phyloP scores from a whole-genome alignment of 1,140 invertebrate genomes.

The Cylas formicarius region DNA sequence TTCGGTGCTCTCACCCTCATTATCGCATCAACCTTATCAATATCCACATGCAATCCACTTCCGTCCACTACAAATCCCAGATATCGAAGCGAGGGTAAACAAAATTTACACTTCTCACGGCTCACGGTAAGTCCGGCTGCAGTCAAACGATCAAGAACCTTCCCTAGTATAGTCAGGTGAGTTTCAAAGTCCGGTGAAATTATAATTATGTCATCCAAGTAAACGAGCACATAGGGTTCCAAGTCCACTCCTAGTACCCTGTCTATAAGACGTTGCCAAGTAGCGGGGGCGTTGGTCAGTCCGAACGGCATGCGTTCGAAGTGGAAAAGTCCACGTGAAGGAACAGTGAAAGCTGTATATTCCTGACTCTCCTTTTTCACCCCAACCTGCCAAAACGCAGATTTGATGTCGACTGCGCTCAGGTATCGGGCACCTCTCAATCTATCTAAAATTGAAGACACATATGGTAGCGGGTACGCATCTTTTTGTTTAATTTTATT shows the following conservation, averaged over 20 bases:
- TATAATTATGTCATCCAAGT: conserved; percentile 31
- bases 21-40: conserved; percentile 32
- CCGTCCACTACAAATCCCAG: conserved; percentile 36
- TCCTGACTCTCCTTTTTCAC: conserved; percentile 25
- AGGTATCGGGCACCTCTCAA: conserved; percentile 20
- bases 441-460: conserved; percentile 21
- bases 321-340: conserved; percentile 38
- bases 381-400: conserved; percentile 38
- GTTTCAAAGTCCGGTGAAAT: conserved; percentile 21
- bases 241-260: conserved; percentile 17
- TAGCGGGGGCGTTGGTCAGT: conserved; percentile 36
- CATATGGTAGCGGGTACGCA: conserved; percentile 27
- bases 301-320: conserved; percentile 45
- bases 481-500: conserved; percentile 29
- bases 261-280: conserved; percentile 21
- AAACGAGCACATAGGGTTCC: conserved; percentile 23
- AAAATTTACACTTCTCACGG: conserved; percentile 25
- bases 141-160: conserved; percentile 16
- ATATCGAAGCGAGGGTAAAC: conserved; percentile 22
- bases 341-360: conserved; percentile 44
- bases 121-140: conserved; percentile 13
- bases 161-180: background rate
- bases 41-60: conserved; percentile 30
- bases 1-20: conserved; percentile 24
- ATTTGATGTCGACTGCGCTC: conserved; percentile 34